These are phyloP conservation scores for Scaeva pyrastri DNA, from an alignment of 2,888 invertebrate genomes.

Conservation along the genomic window DNA sequence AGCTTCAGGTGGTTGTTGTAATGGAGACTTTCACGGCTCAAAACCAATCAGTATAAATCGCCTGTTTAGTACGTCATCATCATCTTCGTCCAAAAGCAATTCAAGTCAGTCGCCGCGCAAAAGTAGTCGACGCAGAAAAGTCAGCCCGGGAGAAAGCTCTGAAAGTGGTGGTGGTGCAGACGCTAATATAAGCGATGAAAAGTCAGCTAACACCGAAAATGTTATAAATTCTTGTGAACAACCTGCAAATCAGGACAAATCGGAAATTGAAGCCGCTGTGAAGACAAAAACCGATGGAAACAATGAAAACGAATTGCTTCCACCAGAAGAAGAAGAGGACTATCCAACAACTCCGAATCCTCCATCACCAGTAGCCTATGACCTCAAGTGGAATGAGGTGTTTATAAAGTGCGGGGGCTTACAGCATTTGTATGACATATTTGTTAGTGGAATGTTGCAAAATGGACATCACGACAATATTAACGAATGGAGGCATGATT, in stretches of 20 bases:
- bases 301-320: slow-evolving; percentile 66
- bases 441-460: slow-evolving; percentile 93
- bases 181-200: slow-evolving; percentile 72
- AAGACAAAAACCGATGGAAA: slow-evolving; percentile 71
- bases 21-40: slow-evolving; percentile 55
- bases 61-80: slow-evolving; percentile 62
- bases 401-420: slow-evolving; percentile 95
- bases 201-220: slow-evolving; percentile 43
- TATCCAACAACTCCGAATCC: slow-evolving; percentile 62
- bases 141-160: slow-evolving; percentile 63
- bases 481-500: slow-evolving; percentile 96
- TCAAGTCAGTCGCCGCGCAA: slow-evolving; percentile 68
- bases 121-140: slow-evolving; percentile 65
- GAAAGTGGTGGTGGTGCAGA: slow-evolving; percentile 68
- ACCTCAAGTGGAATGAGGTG: slow-evolving; percentile 88
- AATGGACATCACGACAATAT: slow-evolving; percentile 87
- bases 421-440: slow-evolving; percentile 94
- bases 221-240: slow-evolving; percentile 36
- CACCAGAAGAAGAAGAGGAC: slow-evolving; percentile 52
- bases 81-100: slow-evolving; percentile 67
- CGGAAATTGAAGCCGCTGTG: slow-evolving; percentile 7
- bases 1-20: slow-evolving; percentile 64
- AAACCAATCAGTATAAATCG: slow-evolving; percentile 60
- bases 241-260: slow-evolving; percentile 1
- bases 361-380: slow-evolving; percentile 59